Base-by-base conservation (phyloP, 2,888 invertebrate species). In the Stegana nigrithorax region DNA sequence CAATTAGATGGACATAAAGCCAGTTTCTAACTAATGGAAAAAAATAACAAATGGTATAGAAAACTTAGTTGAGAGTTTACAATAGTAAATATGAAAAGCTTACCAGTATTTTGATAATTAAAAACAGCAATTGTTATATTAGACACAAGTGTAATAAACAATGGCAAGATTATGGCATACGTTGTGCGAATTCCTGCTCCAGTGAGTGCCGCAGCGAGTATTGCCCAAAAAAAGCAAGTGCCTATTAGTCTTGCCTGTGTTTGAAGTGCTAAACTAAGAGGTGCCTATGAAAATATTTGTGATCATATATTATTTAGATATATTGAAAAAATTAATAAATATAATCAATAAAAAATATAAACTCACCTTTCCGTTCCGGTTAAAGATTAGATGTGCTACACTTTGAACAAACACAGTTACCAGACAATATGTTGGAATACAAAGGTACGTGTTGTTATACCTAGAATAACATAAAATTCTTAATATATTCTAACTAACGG, bases 241-340 rank as follows among this genome's bases (percentile, higher is more conserved):
- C 82, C 82, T 50, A 73, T 80, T 3, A 81, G 66, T 4, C 81
- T 73, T 4, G 80, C 78, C 59, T 82, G 82, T 0, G 79, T 72
- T 65, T 77, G 76, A 4, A 82, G 59, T 12, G 77, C 81, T 29
- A 82, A 62, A 65, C 82, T 82, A 5, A 82, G 57, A 17, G 81
- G 81, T 3, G 78, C 72, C 75, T 81, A 12, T 10, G 55, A 61
- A 60, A 42, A 32, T 8, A 23, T 12, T 36, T 10, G 57, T 27
- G n/a, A n/a, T n/a, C n/a, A n/a, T n/a, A n/a, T n/a, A n/a, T n/a
- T n/a, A n/a, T n/a, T n/a, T n/a, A n/a, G 21, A 26, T 12, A 21
- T 23, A 26, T 42, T 4, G 60, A 44, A 29, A 47, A 39, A 1
- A 14, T 17, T n/a, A n/a, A n/a, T n/a, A n/a, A n/a, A n/a, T n/a